Evolutionary conservation across 2,888 invertebrate species (phyloP), one percentile per base, ranked within the genome.

Genomic region (Drosophila hamatofila): DNA sequence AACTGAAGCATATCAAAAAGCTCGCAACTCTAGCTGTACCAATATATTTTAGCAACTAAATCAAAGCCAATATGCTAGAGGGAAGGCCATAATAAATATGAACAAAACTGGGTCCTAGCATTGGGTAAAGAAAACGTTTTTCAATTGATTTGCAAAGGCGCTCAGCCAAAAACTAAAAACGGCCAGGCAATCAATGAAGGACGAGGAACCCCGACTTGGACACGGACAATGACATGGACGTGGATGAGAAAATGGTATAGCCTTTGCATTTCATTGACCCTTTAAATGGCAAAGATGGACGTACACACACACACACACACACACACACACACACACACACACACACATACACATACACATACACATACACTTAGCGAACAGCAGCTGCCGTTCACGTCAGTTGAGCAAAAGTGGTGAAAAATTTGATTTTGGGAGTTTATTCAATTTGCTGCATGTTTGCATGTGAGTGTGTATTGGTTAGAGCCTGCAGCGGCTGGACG

Each of bases 401-500:
- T 67, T 72, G 66, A 58, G 80, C 71, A 78, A 74, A 88, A 83
- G 76, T 86, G 86, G 84, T 83, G 87, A 89, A 84, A 81, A 89
- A 84, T 89, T 87, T 81, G 89, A 89, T 87, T 87, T 86, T 78
- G 80, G 82, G 84, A 89, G 89, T 86, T 86, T 86, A 86, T 86
- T 86, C 86, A 86, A 86, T 86, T 86, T 86, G 82, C 79, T 78
- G 49, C 68, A 58, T 64, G 64, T 65, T 46, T 42, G 56, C 30
- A 42, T 14, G 37, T 56, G 46, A 39, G 55, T 55, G 55, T 57
- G 44, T 68, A 25, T 55, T 49, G 68, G 23, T 44, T 67, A 27
- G 55, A 33, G 61, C 48, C 42, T 37, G 48, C 41, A 51, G 67
- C 49, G 66, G 37, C 48, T 48, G 52, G 52, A n/a, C 51, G 54